Evolutionary conservation across 2,113 vertebrate genomes (phyloP).

Genomic region (Bambusicola thoracicus): DNA sequence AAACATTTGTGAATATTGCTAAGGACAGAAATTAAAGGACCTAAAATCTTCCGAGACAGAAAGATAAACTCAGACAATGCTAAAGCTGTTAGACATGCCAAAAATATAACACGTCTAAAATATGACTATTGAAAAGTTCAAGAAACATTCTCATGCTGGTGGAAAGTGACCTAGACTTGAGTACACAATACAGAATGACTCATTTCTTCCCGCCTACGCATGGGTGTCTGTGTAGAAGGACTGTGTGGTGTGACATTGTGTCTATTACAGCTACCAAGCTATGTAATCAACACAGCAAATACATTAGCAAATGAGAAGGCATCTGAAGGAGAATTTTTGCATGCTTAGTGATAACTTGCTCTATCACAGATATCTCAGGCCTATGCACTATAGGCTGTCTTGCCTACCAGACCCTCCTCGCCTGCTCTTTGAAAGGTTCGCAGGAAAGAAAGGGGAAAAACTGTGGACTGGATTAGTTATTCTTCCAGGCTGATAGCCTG

Average conservation of each 20-base stretch:
- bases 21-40: not conserved
- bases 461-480: not conserved
- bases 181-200: not conserved
- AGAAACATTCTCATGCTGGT: not conserved
- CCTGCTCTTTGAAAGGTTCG: not conserved
- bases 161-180: not conserved
- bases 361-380: not conserved
- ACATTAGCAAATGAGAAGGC: slow-evolving; percentile 19
- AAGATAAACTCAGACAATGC: not conserved
- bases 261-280: not conserved
- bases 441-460: not conserved
- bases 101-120: not conserved
- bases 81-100: not conserved
- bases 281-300: slow-evolving; percentile 17
- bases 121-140: not conserved
- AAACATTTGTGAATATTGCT: not conserved
- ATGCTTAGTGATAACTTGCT: not conserved
- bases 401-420: not conserved
- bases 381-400: not conserved
- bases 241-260: not conserved
- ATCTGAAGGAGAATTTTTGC: slow-evolving; percentile 30
- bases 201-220: not conserved
- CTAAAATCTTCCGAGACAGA: not conserved
- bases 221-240: not conserved
- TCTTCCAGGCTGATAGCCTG: not conserved